phyloP scores from a whole-genome alignment of 2,113 vertebrate genomes.

The Planiliza haematocheilus region DNA sequence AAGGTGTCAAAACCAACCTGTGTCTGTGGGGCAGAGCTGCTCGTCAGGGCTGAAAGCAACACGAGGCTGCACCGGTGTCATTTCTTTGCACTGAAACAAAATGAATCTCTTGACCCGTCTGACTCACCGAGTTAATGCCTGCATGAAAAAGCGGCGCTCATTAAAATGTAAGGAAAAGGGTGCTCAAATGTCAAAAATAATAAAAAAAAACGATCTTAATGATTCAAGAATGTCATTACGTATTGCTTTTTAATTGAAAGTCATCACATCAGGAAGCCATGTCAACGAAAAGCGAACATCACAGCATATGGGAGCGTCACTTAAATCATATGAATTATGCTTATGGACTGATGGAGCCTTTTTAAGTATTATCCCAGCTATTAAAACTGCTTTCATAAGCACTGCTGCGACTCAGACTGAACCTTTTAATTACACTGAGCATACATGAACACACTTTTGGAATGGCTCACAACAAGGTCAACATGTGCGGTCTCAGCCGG shows the following conservation, averaged over 20 bases:
- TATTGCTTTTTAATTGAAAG: conserved; percentile 76
- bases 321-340: conserved; percentile 50
- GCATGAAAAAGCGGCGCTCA: conserved; percentile 30
- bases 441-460: conserved; percentile 46
- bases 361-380: conserved; percentile 34
- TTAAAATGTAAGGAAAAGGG: conserved; percentile 17
- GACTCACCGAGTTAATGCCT: not conserved
- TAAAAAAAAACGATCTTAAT: conserved; percentile 53
- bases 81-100: conserved; percentile 4
- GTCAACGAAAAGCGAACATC: conserved; percentile 62
- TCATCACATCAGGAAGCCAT: conserved; percentile 68
- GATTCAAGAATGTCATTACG: conserved; percentile 56
- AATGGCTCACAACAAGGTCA: conserved; percentile 49
- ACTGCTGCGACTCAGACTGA: conserved; percentile 26
- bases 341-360: conserved; percentile 40
- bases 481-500: conserved; percentile 1
- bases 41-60: conserved; percentile 45
- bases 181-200: conserved; percentile 56
- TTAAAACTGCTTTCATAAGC: conserved; percentile 17
- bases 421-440: conserved; percentile 45
- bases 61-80: not conserved
- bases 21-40: conserved; percentile 33
- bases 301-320: conserved; percentile 65
- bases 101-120: conserved; percentile 6
- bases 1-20: conserved; percentile 45